Base-by-base conservation (phyloP, 92 coral and sea anemone species). In the Epizoanthus stellaris region DNA sequence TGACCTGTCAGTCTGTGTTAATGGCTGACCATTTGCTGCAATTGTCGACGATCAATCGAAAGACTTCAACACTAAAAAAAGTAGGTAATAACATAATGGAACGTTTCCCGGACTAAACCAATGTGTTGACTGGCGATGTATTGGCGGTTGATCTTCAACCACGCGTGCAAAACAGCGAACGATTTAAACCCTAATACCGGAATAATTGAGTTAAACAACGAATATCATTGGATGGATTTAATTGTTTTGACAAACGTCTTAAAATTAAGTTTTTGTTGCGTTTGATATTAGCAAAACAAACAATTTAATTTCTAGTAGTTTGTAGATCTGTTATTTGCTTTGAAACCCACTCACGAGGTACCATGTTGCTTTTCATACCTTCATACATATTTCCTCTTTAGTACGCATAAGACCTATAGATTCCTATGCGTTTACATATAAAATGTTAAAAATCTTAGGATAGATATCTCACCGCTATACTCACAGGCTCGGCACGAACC, bases 231-330 rank as follows among this genome's bases (percentile, higher is more conserved):
- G 82, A n/a, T 61, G 9, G 59, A 61, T 67, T 14, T 0, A 4
- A 53, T 39, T 77, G 67, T 77, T 39, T 77, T 77, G 69, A 61
- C 82, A 60, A 11, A n/a, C 57, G 19, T 77, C 36, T 5, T 21
- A 25, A 66, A 66, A 23, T 30, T 65, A 5, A 65, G 3, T 67
- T 67, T 25, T 20, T n/a, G 23, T 62, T 62, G 19, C 43, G 71
- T 17, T 20, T 20, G 10, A 57, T 36, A 58, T 17, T 36, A 76
- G 2, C 21, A 12, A 15, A n/a, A 30, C 19, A 36, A 59, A 30
- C 65, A 76, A 76, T 5, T 23, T n/a, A 76, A 38, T 17, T 56
- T 25, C 52, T 76, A 59, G 30, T 74, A 23, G 80, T 53, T 74
- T 74, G 6, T 52, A 52, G 56, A 52, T 52, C 56, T 9, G 16